phyloP scores from a whole-genome alignment of 92 coral and sea anemone genomes.

The Zoanthus sansibaricus region DNA sequence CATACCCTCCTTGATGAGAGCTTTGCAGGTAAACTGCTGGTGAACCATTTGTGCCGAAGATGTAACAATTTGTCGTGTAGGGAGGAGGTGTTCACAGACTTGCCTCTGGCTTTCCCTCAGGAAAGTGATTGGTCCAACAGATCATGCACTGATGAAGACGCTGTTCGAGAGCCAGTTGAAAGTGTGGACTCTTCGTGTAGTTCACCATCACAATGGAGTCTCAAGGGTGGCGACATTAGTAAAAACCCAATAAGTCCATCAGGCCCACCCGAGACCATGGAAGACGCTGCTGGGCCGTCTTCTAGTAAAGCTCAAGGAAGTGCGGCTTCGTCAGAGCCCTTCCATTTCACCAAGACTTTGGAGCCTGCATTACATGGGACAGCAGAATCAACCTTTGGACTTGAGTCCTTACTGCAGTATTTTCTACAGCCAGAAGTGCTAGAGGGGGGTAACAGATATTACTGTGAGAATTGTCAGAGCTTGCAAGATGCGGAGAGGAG shows the following conservation, averaged over 20 bases:
- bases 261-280: slow-evolving; percentile 55
- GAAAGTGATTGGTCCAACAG: slow-evolving; percentile 53
- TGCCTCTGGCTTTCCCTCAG: slow-evolving; percentile 94
- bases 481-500: slow-evolving; percentile 94
- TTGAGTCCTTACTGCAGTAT: slow-evolving; percentile 84
- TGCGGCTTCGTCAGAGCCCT: slow-evolving; percentile 50
- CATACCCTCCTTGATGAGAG: slow-evolving; percentile 77
- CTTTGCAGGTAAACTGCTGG: slow-evolving; percentile 88
- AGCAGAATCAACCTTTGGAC: slow-evolving; percentile 65
- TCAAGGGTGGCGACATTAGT: slow-evolving; percentile 93
- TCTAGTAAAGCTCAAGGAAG: slow-evolving; percentile 56
- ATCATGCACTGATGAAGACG: slow-evolving; percentile 19
- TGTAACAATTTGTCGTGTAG: slow-evolving; percentile 81
- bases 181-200: slow-evolving; percentile 42
- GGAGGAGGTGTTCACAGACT: slow-evolving; percentile 92
- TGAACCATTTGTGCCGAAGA: slow-evolving; percentile 82
- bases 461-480: slow-evolving; percentile 90
- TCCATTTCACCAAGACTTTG: slow-evolving; percentile 48
- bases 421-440: slow-evolving; percentile 94
- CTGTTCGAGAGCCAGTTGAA: slow-evolving; percentile 53
- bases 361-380: slow-evolving; percentile 50
- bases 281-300: slow-evolving; percentile 57
- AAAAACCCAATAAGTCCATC: slow-evolving; percentile 68
- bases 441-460: slow-evolving; percentile 89
- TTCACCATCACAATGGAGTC: slow-evolving; percentile 71